phyloP scores from a whole-genome alignment of 2,113 vertebrate species.

The human (Homo sapiens) region GRCh38 chr9:30995501-30996000 shows the following conservation, averaged over 20 bases:
- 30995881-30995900: not conserved
- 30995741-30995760: conserved; percentile 17
- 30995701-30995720: not conserved
- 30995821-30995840: conserved; percentile 27
- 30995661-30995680: not conserved
- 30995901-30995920: conserved; percentile 43
- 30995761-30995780: not conserved
- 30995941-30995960: not conserved
- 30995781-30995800: not conserved
- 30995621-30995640: not conserved
- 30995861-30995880: not conserved
- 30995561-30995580: not conserved
- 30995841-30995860: not conserved
- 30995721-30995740: not conserved
- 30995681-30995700: conserved; percentile 11
- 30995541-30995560: not conserved
- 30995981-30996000: not conserved
- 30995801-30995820: not conserved
- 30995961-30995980: not conserved
- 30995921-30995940: not conserved
- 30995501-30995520: not conserved
- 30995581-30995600: not conserved
- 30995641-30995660: not conserved
- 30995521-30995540: not conserved
- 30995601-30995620: not conserved